Percentiles rank a stretch among this genome's conserved stretches.
These are phyloP conservation scores for Fragum whitleyi DNA, from an alignment of 2,888 invertebrate species.

Conservation along the genomic window DNA sequence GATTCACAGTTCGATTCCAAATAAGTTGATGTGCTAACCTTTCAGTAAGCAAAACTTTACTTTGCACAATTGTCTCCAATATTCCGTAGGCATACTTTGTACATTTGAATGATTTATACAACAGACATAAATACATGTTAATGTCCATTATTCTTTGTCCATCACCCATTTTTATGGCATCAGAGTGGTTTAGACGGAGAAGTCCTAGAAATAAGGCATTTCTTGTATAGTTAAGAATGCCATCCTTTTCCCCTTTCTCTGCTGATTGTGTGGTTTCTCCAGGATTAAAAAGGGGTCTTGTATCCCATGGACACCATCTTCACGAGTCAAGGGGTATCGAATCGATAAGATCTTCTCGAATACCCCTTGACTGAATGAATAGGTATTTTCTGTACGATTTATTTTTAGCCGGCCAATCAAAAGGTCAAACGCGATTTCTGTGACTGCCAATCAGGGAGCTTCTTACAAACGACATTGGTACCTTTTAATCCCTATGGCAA, in stretches of 20 bases:
- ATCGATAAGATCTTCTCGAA: no score
- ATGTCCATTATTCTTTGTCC: slow-evolving; percentile 41
- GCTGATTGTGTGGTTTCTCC: neutral
- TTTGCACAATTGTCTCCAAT: slow-evolving; percentile 46
- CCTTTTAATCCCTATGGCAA: no score
- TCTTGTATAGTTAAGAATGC: slow-evolving; percentile 36
- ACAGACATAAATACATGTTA: slow-evolving; percentile 37
- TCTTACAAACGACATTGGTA: no score
- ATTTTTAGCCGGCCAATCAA: no score
- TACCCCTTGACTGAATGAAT: no score
- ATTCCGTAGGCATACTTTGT: slow-evolving; percentile 58
- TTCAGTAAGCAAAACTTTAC: slow-evolving; percentile 42
- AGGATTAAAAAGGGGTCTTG: neutral
- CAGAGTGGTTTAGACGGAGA: slow-evolving; percentile 40
- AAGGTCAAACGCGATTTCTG: no score
- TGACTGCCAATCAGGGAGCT: no score
- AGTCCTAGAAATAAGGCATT: slow-evolving; percentile 29
- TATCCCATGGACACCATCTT: no score
- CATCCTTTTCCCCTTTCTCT: neutral
- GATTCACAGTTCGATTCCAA: slow-evolving; percentile 60
- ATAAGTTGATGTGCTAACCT: slow-evolving; percentile 45
- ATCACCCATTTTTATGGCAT: slow-evolving; percentile 56
- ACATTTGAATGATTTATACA: slow-evolving; percentile 37
- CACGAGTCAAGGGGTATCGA: no score
- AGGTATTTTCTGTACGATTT: no score